These are phyloP conservation scores for Amblyjoppa proteus DNA, from an alignment of 2,888 invertebrate genomes.

Conservation along the genomic window DNA sequence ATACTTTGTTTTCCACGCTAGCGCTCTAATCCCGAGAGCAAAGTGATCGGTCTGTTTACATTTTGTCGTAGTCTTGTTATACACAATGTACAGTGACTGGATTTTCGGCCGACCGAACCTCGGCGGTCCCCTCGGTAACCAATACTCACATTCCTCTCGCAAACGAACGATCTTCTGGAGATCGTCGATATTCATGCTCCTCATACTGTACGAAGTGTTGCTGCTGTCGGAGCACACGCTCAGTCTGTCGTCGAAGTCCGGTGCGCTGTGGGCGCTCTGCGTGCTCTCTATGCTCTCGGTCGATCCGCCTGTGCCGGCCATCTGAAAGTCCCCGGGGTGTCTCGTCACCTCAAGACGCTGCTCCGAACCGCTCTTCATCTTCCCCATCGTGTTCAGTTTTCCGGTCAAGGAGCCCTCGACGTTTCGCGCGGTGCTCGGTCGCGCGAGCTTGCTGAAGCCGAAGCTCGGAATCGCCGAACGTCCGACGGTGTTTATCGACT, in stretches of 20 bases:
- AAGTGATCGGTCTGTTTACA: no score
- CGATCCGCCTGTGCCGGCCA: constrained; percentile 76
- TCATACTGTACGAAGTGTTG: constrained; percentile 78
- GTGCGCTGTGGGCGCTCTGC: constrained; percentile 82
- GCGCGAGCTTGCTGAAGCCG: constrained; percentile 77
- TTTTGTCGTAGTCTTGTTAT: no score
- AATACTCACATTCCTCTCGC: constrained; percentile 79
- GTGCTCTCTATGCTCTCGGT: constrained; percentile 83
- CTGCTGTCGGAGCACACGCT: constrained; percentile 81
- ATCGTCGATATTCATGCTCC: constrained; percentile 77
- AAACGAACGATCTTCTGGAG: constrained; percentile 77
- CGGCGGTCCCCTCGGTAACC: no score
- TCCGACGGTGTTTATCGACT: constrained; percentile 57
- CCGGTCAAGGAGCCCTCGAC: constrained; percentile 71
- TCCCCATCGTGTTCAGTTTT: constrained; percentile 74
- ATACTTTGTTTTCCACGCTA: no score
- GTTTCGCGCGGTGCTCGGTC: constrained; percentile 76
- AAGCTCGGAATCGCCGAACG: constrained; percentile 68
- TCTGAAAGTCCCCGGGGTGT: constrained; percentile 73
- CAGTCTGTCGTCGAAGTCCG: constrained; percentile 82
- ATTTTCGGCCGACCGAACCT: no score
- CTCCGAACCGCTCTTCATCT: constrained; percentile 79
- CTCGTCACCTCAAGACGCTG: constrained; percentile 77
- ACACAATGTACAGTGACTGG: no score
- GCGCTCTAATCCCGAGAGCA: no score